phyloP scores from a whole-genome alignment of 2,797 vertebrate species.

The Menidia menidia region DNA sequence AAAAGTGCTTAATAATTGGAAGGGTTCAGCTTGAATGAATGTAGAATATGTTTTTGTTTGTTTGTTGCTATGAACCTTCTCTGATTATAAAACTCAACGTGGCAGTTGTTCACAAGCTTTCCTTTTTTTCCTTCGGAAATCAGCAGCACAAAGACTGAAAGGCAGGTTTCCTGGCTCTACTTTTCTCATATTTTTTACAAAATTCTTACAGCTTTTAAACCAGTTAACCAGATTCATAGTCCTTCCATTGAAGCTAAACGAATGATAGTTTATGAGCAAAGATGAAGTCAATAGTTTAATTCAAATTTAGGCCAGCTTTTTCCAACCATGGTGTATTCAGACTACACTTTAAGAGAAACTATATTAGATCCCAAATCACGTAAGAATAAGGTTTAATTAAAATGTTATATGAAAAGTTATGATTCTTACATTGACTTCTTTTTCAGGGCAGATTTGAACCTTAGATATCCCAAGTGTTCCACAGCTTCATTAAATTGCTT shows the following conservation, averaged over 20 bases:
- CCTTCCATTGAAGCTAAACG: background rate
- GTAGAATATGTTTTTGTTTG: background rate
- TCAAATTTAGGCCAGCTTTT: too few species aligned
- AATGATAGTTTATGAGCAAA: background rate
- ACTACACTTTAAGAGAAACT: too few species aligned
- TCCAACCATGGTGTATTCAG: too few species aligned
- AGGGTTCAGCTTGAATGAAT: background rate
- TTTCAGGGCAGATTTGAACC: background rate
- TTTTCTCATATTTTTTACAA: conserved; percentile 5
- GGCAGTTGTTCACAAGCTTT: conserved; percentile 56
- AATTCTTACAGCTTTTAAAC: background rate
- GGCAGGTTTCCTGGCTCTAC: conserved; percentile 1
- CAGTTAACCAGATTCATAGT: background rate
- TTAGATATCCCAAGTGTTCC: background rate
- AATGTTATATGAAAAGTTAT: too few species aligned
- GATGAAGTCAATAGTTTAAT: background rate
- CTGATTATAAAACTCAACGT: conserved; percentile 57
- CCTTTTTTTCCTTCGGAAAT: conserved; percentile 27
- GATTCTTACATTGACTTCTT: too few species aligned
- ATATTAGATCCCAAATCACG: too few species aligned
- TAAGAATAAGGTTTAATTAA: too few species aligned
- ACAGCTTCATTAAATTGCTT: background rate
- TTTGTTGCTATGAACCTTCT: conserved; percentile 3
- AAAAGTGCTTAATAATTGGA: too few species aligned
- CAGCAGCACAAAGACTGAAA: conserved; percentile 36